phyloP scores from a whole-genome alignment of 1,140 invertebrate genomes.

The Pinna nobilis region DNA sequence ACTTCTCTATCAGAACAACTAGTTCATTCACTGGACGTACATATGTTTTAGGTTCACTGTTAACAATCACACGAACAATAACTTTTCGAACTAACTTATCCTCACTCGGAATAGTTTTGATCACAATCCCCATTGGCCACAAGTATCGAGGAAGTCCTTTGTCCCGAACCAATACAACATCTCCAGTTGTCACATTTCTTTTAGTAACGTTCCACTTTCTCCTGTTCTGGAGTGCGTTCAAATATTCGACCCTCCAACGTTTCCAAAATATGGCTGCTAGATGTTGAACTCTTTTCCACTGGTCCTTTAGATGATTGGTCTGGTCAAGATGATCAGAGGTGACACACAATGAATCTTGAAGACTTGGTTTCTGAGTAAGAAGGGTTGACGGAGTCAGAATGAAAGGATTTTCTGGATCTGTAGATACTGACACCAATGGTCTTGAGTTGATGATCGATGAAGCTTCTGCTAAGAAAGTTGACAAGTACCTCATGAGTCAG shows the following conservation, averaged over 20 bases:
- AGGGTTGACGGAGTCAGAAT: slow-evolving; percentile 47
- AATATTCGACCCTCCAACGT: slow-evolving; percentile 5
- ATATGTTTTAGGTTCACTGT: background rate
- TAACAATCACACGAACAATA: background rate
- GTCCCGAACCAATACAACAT: no score
- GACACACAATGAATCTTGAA: background rate
- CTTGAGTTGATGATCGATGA: slow-evolving; percentile 47
- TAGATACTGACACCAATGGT: slow-evolving; percentile 44
- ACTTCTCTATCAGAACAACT: background rate
- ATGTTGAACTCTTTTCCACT: no score
- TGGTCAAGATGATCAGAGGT: slow-evolving; percentile 6
- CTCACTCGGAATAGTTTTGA: slow-evolving; percentile 6
- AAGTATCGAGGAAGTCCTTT: no score
- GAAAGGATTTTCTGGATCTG: slow-evolving; percentile 44
- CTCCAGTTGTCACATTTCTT: background rate
- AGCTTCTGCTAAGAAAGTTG: slow-evolving; percentile 50
- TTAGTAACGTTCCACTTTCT: background rate
- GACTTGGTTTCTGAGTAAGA: slow-evolving; percentile 38
- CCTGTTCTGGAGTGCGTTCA: background rate
- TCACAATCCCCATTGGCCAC: slow-evolving; percentile 10
- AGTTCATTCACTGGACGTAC: background rate
- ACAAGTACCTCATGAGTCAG: slow-evolving; percentile 53
- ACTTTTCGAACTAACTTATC: slow-evolving; percentile 12
- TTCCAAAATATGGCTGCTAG: background rate
- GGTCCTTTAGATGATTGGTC: background rate